These are phyloP conservation scores for Lochmaea crataegi DNA, from an alignment of 2,888 invertebrate species.

Conservation along the genomic window DNA sequence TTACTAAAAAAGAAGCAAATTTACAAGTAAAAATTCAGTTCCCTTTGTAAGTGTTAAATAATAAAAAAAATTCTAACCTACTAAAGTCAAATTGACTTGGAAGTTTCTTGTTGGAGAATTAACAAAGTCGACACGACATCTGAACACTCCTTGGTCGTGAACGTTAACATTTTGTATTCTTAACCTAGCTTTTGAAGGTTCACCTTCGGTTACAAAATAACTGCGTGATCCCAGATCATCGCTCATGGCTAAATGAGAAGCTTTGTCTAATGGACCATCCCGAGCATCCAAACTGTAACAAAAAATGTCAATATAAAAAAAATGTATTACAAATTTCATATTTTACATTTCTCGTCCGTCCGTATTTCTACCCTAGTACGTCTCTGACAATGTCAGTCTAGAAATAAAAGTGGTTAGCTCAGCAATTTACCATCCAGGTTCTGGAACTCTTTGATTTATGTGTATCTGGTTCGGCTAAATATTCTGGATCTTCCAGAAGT, in stretches of 20 bases:
- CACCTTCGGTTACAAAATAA: slow-evolving; percentile 79
- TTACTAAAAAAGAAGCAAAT: too few species aligned
- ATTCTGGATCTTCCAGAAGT: slow-evolving; percentile 59
- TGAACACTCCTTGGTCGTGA: slow-evolving; percentile 85
- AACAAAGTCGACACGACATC: slow-evolving; percentile 90
- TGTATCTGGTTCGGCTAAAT: slow-evolving; percentile 60
- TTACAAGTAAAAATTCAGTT: too few species aligned
- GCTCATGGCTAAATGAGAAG: slow-evolving; percentile 81
- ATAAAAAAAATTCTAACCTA: slow-evolving; percentile 73
- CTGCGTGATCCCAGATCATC: slow-evolving; percentile 81
- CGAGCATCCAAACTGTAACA: slow-evolving; percentile 80
- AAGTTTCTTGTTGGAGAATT: slow-evolving; percentile 91
- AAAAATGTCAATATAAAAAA: slow-evolving; percentile 28
- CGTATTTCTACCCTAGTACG: slow-evolving; percentile 28
- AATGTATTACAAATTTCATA: background rate
- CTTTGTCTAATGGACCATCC: slow-evolving; percentile 73
- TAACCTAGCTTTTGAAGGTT: slow-evolving; percentile 78
- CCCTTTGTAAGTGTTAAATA: too few species aligned
- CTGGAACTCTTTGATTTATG: slow-evolving; percentile 61
- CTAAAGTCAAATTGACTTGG: slow-evolving; percentile 85
- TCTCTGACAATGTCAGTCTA: slow-evolving; percentile 49
- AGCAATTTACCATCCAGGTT: slow-evolving; percentile 60
- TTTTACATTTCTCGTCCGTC: slow-evolving; percentile 1
- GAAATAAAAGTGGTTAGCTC: slow-evolving; percentile 58
- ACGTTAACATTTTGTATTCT: slow-evolving; percentile 78